These are phyloP conservation scores for Dryocosmus kuriphilus DNA, from an alignment of 2,888 invertebrate species.

Conservation along the genomic window DNA sequence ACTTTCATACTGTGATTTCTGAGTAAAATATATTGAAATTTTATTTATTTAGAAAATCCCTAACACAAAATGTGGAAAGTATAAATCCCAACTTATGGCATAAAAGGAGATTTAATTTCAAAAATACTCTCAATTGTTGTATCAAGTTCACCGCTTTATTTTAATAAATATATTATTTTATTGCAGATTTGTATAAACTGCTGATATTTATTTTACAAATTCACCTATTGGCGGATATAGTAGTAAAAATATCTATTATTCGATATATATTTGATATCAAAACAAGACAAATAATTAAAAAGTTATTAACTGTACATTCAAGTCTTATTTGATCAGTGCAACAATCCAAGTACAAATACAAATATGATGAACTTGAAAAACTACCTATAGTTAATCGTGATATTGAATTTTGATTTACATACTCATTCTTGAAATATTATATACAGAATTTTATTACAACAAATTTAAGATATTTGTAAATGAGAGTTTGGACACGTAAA, in stretches of 20 bases:
- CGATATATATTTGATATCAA: constrained; percentile 11
- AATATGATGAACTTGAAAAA: constrained; percentile 4
- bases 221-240: background rate
- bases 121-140: background rate
- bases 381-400: background rate
- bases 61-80: too few species aligned
- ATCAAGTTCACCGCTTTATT: constrained; percentile 35
- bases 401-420: background rate
- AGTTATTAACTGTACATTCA: constrained; percentile 19
- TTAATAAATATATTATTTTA: constrained; percentile 1
- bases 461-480: background rate
- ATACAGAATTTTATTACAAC: constrained; percentile 5
- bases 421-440: background rate
- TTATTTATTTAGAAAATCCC: too few species aligned
- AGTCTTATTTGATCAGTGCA: background rate
- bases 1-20: too few species aligned
- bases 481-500: background rate
- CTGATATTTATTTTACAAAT: background rate
- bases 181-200: background rate
- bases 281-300: constrained; percentile 6
- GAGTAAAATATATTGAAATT: too few species aligned
- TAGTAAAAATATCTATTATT: constrained; percentile 30
- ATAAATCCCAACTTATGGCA: too few species aligned
- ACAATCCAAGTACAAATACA: constrained; percentile 35
- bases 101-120: background rate